Evolutionary conservation across 35 echinoderm and acorn worm genomes (phyloP).

Genomic region (Heliocidaris erythrogramma): DNA sequence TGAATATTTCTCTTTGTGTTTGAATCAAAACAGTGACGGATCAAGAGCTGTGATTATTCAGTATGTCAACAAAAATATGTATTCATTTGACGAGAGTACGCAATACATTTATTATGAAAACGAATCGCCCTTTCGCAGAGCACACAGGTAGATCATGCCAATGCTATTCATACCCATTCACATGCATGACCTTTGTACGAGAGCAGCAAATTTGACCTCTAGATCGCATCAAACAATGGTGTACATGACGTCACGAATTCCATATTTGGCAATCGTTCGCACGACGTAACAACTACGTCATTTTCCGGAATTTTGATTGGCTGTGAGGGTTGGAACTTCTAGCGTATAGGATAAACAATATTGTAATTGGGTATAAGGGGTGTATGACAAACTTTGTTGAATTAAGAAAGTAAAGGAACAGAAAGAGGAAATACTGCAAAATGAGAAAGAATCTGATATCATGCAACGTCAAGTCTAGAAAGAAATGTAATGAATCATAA

Average conservation of each 20-base stretch:
- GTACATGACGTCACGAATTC: not conserved
- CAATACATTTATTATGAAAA: not conserved
- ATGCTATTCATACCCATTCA: not conserved
- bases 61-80: not conserved
- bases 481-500: not conserved
- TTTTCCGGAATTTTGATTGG: not conserved
- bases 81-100: no score
- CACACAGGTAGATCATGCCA: not conserved
- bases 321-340: not conserved
- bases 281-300: not conserved
- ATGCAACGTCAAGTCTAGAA: not conserved
- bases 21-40: no score
- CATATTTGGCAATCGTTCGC: not conserved
- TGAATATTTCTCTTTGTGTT: no score
- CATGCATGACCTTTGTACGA: not conserved
- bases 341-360: not conserved
- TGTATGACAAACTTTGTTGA: not conserved
- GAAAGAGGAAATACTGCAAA: no score
- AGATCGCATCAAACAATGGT: constrained; percentile 1
- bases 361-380: not conserved
- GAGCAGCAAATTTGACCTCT: not conserved
- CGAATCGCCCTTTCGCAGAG: not conserved
- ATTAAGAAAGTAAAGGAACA: not conserved
- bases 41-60: not conserved
- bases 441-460: no score